Evolutionary conservation across 1,140 invertebrate species (phyloP).

Genomic region (Psix sp.): DNA sequence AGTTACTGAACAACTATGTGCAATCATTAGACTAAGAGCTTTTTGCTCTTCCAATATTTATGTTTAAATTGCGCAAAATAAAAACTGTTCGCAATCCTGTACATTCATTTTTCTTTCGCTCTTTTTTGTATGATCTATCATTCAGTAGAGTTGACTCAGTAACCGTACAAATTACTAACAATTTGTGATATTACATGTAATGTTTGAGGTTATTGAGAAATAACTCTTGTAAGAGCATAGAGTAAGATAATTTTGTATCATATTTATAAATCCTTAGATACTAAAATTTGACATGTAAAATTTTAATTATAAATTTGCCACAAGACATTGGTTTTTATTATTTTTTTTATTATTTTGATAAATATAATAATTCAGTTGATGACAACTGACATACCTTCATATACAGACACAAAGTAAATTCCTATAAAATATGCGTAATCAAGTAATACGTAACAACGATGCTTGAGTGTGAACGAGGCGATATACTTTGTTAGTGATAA

Average conservation of each 20-base stretch:
- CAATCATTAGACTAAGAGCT: slow-evolving; percentile 15
- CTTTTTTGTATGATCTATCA: neutral
- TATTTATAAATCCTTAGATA: neutral
- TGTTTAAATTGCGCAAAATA: neutral
- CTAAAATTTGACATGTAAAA: neutral
- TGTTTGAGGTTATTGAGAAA: neutral
- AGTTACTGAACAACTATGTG: slow-evolving; percentile 18
- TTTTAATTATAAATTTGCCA: slow-evolving; percentile 23
- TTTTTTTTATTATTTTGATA: slow-evolving; percentile 22
- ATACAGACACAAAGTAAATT: slow-evolving; percentile 33
- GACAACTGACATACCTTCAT: slow-evolving; percentile 20
- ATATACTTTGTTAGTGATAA: slow-evolving; percentile 25
- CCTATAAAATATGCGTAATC: slow-evolving; percentile 34
- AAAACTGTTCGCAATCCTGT: too few species aligned
- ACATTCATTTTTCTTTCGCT: too few species aligned
- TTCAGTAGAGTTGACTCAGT: neutral
- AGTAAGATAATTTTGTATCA: neutral
- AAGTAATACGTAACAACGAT: slow-evolving; percentile 22
- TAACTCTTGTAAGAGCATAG: neutral
- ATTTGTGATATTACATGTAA: slow-evolving; percentile 29
- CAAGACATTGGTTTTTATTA: slow-evolving; percentile 3
- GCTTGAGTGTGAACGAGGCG: slow-evolving; percentile 4
- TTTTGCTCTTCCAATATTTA: neutral
- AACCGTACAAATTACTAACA: slow-evolving; percentile 3
- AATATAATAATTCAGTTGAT: slow-evolving; percentile 31